Percentiles rank a stretch among this genome's conserved stretches.
These are phyloP conservation scores for Pachyrhynchus sulphureomaculatus DNA, from an alignment of 1,140 invertebrate genomes.

Conservation along the genomic window DNA sequence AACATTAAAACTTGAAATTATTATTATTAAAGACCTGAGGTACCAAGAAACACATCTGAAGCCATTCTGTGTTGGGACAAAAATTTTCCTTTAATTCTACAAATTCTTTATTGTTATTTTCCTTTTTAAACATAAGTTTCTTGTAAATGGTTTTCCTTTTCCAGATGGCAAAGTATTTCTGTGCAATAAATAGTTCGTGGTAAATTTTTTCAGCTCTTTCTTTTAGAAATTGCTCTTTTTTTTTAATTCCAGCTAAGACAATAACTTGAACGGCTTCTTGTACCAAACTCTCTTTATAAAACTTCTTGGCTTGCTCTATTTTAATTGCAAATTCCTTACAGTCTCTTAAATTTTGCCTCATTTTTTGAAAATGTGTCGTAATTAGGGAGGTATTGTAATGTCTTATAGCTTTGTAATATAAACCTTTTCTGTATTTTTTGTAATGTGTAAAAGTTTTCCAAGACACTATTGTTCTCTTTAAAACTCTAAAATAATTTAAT, in stretches of 20 bases:
- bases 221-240: constrained; percentile 18
- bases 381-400: background rate
- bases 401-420: background rate
- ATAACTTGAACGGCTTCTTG: constrained; percentile 25
- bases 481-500: background rate
- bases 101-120: too few relatives aligned
- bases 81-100: background rate
- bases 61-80: constrained; percentile 7
- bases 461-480: constrained; percentile 1
- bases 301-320: constrained; percentile 25
- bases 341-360: constrained; percentile 3
- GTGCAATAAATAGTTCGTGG: constrained; percentile 25
- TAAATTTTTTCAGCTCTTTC: background rate
- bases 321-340: constrained; percentile 19
- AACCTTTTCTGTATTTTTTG: constrained; percentile 1
- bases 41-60: constrained; percentile 18
- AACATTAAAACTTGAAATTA: background rate
- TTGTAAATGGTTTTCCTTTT: constrained; percentile 27
- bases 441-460: constrained; percentile 7
- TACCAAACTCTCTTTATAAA: constrained; percentile 24
- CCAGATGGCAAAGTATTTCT: constrained; percentile 39
- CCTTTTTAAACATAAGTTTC: background rate
- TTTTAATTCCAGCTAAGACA: constrained; percentile 15
- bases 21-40: constrained; percentile 5
- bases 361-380: constrained; percentile 9